These are phyloP conservation scores for Mechanitis mazaeus DNA, from an alignment of 2,888 invertebrate species.

Conservation along the genomic window DNA sequence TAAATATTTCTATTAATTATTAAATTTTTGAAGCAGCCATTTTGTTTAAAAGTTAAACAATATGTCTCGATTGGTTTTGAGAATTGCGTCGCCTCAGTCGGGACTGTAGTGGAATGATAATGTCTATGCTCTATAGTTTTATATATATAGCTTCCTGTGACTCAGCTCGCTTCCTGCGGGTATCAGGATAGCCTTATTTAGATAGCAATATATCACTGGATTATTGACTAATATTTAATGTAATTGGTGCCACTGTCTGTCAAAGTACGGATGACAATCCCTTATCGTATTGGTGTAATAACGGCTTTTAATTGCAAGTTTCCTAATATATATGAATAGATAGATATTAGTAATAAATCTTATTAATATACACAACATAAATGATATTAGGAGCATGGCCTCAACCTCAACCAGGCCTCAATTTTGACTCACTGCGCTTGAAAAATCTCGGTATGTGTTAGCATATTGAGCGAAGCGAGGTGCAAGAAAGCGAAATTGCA, in stretches of 20 bases:
- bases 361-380: no score
- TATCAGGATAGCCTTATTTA: slow-evolving; percentile 25
- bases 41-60: not conserved
- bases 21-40: not conserved
- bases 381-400: no score
- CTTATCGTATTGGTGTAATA: no score
- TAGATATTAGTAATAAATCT: no score
- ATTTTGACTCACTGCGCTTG: no score
- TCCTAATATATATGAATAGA: no score
- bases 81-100: slow-evolving; percentile 22
- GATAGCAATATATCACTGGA: slow-evolving; percentile 22
- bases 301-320: no score
- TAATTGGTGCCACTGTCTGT: slow-evolving; percentile 3
- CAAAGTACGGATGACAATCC: not conserved
- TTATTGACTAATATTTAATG: slow-evolving; percentile 14
- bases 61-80: slow-evolving; percentile 21
- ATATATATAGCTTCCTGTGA: slow-evolving; percentile 28
- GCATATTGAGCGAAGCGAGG: no score
- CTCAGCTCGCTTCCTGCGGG: slow-evolving; percentile 29
- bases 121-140: slow-evolving; percentile 19
- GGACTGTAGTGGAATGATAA: slow-evolving; percentile 25
- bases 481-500: no score
- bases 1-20: not conserved
- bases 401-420: no score
- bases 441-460: no score